Conservation (phyloP, 2,797 vertebrate genomes). For the Huso huso region DNA sequence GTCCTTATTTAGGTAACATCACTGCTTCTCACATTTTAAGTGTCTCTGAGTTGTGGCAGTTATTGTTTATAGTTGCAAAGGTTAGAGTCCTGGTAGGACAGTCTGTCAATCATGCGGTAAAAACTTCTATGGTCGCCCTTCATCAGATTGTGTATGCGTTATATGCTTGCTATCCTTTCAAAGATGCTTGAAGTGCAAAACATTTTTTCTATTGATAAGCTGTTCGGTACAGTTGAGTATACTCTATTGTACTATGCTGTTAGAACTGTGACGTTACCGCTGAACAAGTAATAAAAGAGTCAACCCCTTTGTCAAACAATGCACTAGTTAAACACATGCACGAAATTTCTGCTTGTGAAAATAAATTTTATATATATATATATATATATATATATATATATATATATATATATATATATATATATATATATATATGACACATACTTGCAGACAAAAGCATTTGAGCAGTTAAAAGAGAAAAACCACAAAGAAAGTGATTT, state of each 20-base stretch:
- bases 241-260: conserved; percentile 54
- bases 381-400: too few species aligned
- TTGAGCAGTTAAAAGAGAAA: too few species aligned
- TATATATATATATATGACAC: too few species aligned
- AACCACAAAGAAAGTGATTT: too few species aligned
- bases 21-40: conserved; percentile 85
- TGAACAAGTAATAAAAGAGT: conserved; percentile 99
- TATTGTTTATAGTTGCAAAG: conserved; percentile 69
- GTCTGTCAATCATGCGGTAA: conserved; percentile 64
- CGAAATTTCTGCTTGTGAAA: too few species aligned
- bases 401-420: too few species aligned
- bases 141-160: conserved; percentile 52
- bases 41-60: conserved; percentile 70
- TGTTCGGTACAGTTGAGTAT: conserved; percentile 10
- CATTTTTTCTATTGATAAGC: too few species aligned
- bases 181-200: conserved; percentile 38
- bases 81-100: conserved; percentile 76
- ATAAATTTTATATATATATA: too few species aligned
- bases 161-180: conserved; percentile 62
- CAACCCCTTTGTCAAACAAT: conserved; percentile 72
- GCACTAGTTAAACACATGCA: conserved; percentile 35
- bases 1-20: conserved; percentile 99
- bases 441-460: too few species aligned
- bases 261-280: conserved; percentile 98
- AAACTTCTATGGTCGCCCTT: conserved; percentile 65